phyloP scores from a whole-genome alignment of 2,113 vertebrate genomes.

The Alouatta palliata region DNA sequence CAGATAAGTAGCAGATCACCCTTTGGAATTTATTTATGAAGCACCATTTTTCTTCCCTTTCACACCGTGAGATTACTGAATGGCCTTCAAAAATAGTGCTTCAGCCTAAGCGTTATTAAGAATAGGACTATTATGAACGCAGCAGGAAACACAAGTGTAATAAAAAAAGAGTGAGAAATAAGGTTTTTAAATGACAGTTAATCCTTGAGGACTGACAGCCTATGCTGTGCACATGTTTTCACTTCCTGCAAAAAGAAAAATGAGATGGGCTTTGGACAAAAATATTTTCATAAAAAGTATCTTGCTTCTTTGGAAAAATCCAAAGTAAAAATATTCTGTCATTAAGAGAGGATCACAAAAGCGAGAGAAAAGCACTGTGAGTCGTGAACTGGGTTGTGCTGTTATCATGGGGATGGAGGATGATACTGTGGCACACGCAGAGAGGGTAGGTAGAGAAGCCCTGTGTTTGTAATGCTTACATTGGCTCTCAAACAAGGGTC shows the following conservation, averaged over 20 bases:
- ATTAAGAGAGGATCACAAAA: not conserved
- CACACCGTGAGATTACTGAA: not conserved
- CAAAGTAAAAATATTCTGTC: not conserved
- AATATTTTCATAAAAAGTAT: not conserved
- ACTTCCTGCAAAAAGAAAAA: not conserved
- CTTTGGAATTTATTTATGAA: not conserved
- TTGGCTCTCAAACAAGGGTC: fast-evolving
- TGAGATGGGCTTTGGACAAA: not conserved
- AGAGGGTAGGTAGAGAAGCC: too few relatives aligned
- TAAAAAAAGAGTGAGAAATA: not conserved
- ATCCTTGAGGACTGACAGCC: not conserved
- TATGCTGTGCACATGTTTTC: not conserved
- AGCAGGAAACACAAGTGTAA: not conserved
- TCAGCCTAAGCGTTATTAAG: not conserved
- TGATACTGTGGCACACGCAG: fast-evolving
- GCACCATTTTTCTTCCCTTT: fast-evolving
- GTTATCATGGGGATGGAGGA: not conserved
- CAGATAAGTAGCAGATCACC: fast-evolving
- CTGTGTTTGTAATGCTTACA: fast-evolving
- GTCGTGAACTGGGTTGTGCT: not conserved
- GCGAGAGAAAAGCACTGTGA: not conserved
- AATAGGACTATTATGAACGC: not conserved
- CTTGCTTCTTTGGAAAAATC: not conserved
- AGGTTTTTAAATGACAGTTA: not conserved
- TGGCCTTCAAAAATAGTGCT: not conserved